Percentiles rank a stretch among this genome's conserved stretches.
Evolutionary conservation across 2,113 vertebrate genomes (phyloP).

Genomic region (Laterallus jamaicensis): DNA sequence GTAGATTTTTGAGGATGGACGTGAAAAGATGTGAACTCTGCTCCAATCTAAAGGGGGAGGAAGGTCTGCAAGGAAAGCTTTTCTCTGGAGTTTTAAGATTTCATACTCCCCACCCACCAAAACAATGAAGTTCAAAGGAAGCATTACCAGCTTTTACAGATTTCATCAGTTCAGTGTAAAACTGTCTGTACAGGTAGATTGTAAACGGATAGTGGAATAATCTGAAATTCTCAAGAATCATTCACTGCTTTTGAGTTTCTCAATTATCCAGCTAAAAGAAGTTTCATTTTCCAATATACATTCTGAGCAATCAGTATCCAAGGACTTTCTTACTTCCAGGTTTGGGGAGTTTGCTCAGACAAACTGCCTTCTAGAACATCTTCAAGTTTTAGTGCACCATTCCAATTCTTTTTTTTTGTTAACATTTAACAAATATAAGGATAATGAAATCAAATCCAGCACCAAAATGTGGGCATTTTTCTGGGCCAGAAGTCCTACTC

Average conservation of each 20-base stretch:
- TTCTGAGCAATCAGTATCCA: not conserved
- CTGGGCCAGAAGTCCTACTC: constrained; percentile 14
- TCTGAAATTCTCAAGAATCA: not conserved
- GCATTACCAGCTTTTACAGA: not conserved
- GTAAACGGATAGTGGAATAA: not conserved
- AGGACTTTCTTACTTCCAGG: not conserved
- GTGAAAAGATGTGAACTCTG: not conserved
- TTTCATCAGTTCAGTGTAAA: not conserved
- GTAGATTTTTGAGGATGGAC: constrained; percentile 1
- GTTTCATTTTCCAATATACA: not conserved
- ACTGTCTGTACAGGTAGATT: not conserved
- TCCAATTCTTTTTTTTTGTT: constrained; percentile 5
- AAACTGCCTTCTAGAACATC: not conserved
- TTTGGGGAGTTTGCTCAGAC: not conserved
- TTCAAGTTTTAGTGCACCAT: not conserved
- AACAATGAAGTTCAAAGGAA: not conserved
- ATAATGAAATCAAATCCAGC: constrained; percentile 39
- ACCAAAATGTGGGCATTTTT: constrained; percentile 27
- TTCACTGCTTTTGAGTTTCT: not conserved
- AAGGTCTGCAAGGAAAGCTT: not conserved
- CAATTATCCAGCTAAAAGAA: not conserved
- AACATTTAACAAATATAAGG: constrained; percentile 16
- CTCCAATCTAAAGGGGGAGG: not conserved
- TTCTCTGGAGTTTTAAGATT: not conserved
- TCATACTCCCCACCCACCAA: not conserved